These are phyloP conservation scores for Monoplex corrugatus DNA, from an alignment of 2,888 invertebrate species.

Conservation along the genomic window DNA sequence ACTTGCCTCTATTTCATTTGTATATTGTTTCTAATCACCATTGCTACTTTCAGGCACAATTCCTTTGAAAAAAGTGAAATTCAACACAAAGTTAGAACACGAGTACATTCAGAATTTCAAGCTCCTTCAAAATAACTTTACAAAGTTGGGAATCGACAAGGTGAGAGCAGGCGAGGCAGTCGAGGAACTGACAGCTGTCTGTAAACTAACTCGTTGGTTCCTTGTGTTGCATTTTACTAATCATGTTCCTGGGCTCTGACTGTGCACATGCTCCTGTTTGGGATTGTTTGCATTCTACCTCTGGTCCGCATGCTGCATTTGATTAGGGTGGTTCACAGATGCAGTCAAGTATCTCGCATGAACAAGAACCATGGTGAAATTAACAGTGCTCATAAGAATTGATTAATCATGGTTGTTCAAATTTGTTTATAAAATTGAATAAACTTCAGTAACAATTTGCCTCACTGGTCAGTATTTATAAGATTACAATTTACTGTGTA, in stretches of 20 bases:
- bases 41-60: constrained; percentile 80
- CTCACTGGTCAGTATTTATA: no score
- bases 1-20: not conserved
- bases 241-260: not conserved
- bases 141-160: constrained; percentile 99
- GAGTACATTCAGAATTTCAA: constrained; percentile 99
- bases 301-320: no score
- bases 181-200: not conserved
- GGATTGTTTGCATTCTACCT: no score
- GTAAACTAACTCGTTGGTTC: not conserved
- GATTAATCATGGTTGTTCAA: no score
- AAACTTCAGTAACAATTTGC: no score
- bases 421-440: no score
- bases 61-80: constrained; percentile 95
- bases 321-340: no score
- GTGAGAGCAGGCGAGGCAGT: constrained; percentile 84
- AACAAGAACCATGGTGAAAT: no score
- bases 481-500: no score
- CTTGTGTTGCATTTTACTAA: not conserved
- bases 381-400: no score
- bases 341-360: no score
- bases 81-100: constrained; percentile 98
- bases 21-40: not conserved
- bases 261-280: not conserved
- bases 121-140: constrained; percentile 97